These are phyloP conservation scores for Iguana delicatissima DNA, from an alignment of 2,797 vertebrate species.

Conservation along the genomic window DNA sequence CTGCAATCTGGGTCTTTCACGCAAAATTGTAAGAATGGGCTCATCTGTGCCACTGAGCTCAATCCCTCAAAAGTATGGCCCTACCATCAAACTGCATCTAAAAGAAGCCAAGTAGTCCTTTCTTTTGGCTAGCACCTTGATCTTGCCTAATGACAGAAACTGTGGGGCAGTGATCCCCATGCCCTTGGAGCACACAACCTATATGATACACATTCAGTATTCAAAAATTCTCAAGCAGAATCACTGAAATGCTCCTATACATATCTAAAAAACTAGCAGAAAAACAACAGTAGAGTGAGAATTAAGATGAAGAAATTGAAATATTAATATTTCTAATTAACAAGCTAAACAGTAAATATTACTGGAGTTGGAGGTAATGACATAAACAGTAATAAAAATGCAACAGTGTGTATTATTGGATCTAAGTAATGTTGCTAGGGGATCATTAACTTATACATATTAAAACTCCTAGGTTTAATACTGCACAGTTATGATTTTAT, in stretches of 20 bases:
- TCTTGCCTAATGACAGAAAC: background rate
- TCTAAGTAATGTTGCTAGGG: background rate
- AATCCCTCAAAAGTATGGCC: too few relatives aligned
- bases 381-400: background rate
- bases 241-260: background rate
- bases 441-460: background rate
- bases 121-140: background rate
- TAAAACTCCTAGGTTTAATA: background rate
- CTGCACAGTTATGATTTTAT: background rate
- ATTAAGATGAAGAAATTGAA: constrained; percentile 16
- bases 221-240: background rate
- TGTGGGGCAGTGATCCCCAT: background rate
- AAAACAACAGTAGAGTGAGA: background rate
- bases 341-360: constrained; percentile 3
- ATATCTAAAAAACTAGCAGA: background rate
- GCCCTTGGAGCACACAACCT: background rate
- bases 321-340: constrained; percentile 20
- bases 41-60: too few relatives aligned
- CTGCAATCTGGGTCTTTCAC: too few relatives aligned
- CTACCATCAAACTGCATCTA: too few relatives aligned
- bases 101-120: background rate
- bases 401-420: constrained; percentile 12
- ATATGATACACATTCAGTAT: background rate
- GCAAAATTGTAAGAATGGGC: too few relatives aligned
- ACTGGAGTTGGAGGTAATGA: background rate